Evolutionary conservation across 2,888 invertebrate species (phyloP).

Genomic region (Agriopis aurantiaria): DNA sequence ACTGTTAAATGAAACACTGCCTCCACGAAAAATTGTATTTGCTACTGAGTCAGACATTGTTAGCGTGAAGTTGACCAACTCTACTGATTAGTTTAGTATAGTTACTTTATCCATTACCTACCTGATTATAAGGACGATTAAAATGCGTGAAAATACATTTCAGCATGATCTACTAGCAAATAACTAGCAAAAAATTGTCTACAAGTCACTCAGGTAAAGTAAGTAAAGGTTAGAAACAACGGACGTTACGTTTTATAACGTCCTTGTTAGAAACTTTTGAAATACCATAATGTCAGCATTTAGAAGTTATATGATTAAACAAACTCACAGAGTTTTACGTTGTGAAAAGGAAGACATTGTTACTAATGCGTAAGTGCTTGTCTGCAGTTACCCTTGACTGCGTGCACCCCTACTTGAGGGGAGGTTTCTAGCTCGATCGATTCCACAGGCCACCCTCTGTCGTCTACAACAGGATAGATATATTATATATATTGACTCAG

Average conservation of each 20-base stretch:
- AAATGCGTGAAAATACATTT: neutral
- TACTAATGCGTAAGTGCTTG: constrained; percentile 39
- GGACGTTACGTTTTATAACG: too few relatives aligned
- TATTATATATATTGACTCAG: constrained; percentile 59
- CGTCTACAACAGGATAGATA: constrained; percentile 57
- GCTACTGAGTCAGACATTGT: constrained; percentile 20
- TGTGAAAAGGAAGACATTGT: constrained; percentile 24
- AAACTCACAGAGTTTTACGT: neutral
- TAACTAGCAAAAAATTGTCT: too few relatives aligned
- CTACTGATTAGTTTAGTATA: neutral
- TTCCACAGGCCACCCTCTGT: constrained; percentile 65
- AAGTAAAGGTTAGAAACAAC: too few relatives aligned
- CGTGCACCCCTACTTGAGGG: constrained; percentile 56
- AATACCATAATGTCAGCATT: too few relatives aligned
- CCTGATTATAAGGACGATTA: neutral
- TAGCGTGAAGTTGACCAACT: constrained; percentile 8
- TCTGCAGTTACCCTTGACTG: constrained; percentile 60
- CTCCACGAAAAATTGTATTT: constrained; percentile 1
- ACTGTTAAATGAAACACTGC: constrained; percentile 12
- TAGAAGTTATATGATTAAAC: too few relatives aligned
- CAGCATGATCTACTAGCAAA: too few relatives aligned
- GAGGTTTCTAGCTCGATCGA: constrained; percentile 65
- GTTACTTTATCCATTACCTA: neutral
- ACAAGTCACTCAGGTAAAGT: too few relatives aligned
- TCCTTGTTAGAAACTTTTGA: too few relatives aligned